Conservation (phyloP, 2,797 vertebrate species). For the Salmo trutta region DNA sequence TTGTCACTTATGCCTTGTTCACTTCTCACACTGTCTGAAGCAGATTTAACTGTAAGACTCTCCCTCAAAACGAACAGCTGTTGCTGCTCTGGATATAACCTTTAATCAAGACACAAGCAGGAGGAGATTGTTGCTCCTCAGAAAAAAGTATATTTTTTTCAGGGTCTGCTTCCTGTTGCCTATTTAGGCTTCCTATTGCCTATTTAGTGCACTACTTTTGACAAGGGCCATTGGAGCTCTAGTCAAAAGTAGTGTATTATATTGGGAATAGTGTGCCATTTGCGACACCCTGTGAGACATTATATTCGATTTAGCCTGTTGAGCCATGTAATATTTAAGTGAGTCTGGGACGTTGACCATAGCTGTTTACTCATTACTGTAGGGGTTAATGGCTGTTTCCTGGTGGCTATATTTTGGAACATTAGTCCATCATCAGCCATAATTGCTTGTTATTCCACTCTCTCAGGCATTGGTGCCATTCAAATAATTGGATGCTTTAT, state of each 20-base stretch:
- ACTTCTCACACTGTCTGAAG: neutral
- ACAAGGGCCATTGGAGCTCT: neutral
- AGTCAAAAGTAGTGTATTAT: neutral
- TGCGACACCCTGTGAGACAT: neutral
- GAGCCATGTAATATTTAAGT: neutral
- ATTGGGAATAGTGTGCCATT: neutral
- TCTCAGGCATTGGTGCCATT: conserved; percentile 37
- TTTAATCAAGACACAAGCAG: neutral
- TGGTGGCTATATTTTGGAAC: conserved; percentile 36
- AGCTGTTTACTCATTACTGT: neutral
- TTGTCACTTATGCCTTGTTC: neutral
- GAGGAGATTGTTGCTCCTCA: neutral
- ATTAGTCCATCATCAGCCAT: conserved; percentile 44
- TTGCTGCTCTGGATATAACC: neutral
- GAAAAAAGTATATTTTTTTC: too few species aligned
- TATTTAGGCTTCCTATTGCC: too few species aligned
- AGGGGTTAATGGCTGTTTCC: conserved; percentile 34
- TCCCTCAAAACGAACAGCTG: neutral
- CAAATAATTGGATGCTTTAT: conserved; percentile 49
- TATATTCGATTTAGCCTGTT: neutral
- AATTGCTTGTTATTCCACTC: conserved; percentile 55
- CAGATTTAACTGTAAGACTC: neutral
- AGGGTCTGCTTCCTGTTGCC: neutral
- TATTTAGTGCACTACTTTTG: too few species aligned
- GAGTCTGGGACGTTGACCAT: neutral